phyloP scores from a whole-genome alignment of 2,797 vertebrate species.

The Gephyroberyx darwinii region DNA sequence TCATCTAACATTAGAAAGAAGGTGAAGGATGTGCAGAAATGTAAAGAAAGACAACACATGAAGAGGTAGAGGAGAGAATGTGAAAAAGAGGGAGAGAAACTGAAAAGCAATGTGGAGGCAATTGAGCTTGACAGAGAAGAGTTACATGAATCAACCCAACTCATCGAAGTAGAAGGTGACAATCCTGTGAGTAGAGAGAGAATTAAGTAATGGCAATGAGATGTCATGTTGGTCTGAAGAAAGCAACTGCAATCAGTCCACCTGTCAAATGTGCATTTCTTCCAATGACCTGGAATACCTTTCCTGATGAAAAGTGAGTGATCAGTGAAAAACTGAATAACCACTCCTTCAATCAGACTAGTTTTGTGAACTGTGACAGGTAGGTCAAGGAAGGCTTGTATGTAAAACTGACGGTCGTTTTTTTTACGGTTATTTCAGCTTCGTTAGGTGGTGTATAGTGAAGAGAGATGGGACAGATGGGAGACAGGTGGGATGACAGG shows the following conservation, averaged over 20 bases:
- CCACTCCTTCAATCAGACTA: conserved; percentile 59
- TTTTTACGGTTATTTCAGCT: conserved; percentile 31
- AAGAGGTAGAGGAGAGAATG: conserved; percentile 2
- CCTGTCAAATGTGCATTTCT: conserved; percentile 59
- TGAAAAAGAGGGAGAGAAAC: conserved; percentile 17
- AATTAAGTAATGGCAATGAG: conserved; percentile 66
- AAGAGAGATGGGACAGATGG: conserved; percentile 53
- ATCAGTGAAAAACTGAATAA: conserved; percentile 66
- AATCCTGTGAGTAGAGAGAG: conserved; percentile 37
- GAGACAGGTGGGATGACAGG: conserved; percentile 55
- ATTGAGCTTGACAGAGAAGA: conserved; percentile 45
- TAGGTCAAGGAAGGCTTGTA: conserved; percentile 26
- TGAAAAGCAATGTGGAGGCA: conserved; percentile 26
- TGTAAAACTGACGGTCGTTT: conserved; percentile 22
- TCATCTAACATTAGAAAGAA: not conserved
- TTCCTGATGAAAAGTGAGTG: conserved; percentile 66
- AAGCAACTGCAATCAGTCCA: conserved; percentile 68
- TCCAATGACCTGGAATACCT: conserved; percentile 55
- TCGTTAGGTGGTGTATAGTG: conserved; percentile 27
- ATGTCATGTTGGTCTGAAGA: conserved; percentile 65
- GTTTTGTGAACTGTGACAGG: conserved; percentile 31
- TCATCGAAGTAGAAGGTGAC: conserved; percentile 56
- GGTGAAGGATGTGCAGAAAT: conserved; percentile 23
- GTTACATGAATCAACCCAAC: conserved; percentile 27
- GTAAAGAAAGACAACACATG: conserved; percentile 8